Conservation (phyloP, 2,113 vertebrate species). For the Silurus glanis region DNA sequence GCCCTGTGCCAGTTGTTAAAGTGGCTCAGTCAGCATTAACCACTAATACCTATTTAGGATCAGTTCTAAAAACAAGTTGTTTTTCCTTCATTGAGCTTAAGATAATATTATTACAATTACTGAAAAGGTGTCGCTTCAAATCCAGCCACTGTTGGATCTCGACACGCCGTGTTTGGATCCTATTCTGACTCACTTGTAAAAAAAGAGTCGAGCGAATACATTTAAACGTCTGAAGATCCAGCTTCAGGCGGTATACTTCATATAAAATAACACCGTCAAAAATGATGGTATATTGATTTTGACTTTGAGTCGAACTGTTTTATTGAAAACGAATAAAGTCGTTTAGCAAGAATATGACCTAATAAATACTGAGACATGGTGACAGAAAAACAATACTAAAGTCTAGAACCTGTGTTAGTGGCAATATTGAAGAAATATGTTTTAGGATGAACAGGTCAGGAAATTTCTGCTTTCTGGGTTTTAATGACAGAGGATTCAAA, state of each 20-base stretch:
- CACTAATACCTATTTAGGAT: neutral
- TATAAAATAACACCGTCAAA: neutral
- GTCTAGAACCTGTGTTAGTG: neutral
- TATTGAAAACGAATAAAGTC: slow-evolving; percentile 2
- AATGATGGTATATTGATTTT: neutral
- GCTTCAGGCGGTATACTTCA: neutral
- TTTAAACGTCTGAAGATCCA: neutral
- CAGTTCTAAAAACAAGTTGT: neutral
- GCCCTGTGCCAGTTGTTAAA: neutral
- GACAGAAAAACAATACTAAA: neutral
- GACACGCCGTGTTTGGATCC: neutral
- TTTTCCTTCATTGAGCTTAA: neutral
- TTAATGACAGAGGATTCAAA: neutral
- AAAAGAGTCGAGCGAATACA: neutral
- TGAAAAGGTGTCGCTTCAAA: slow-evolving; percentile 1
- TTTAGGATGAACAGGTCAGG: neutral
- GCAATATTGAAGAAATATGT: neutral
- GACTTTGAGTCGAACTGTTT: neutral
- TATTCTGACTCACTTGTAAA: neutral
- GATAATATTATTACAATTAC: neutral
- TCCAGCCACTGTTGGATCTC: neutral
- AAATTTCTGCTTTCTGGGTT: neutral
- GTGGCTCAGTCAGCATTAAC: neutral
- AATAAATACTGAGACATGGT: neutral
- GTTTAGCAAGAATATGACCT: neutral